A percentile compares a stretch with the other conserved stretches of the same genome.
phyloP scores from a whole-genome alignment of 2,888 invertebrate genomes.

The Watsonalla binaria region DNA sequence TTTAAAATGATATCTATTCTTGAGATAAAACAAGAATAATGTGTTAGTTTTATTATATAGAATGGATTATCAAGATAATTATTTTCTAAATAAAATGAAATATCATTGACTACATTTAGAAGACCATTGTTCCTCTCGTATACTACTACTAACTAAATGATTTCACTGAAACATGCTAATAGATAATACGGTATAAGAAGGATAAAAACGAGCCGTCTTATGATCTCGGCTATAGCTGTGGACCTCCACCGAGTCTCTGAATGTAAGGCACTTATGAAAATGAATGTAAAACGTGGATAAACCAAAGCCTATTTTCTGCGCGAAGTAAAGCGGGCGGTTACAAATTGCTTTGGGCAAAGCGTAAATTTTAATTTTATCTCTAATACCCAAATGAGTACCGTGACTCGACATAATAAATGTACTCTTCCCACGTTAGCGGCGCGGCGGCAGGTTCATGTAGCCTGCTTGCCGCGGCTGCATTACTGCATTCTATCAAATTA shows the following conservation, averaged over 20 bases:
- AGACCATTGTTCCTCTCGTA: no score
- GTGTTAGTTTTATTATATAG: no score
- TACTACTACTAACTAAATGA: neutral
- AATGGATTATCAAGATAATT: no score
- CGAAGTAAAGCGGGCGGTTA: conserved; percentile 73
- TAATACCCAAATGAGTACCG: conserved; percentile 78
- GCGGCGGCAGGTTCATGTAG: conserved; percentile 39
- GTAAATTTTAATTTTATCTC: conserved; percentile 79
- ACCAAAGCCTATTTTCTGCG: conserved; percentile 77
- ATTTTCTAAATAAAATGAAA: no score
- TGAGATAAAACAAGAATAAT: no score
- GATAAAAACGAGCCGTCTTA: conserved; percentile 5
- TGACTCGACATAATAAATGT: conserved; percentile 78
- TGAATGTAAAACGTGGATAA: conserved; percentile 73
- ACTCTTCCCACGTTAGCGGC: conserved; percentile 69
- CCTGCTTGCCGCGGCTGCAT: conserved; percentile 8
- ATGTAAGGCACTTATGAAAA: conserved; percentile 75
- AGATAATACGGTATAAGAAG: neutral
- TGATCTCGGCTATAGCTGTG: conserved; percentile 18
- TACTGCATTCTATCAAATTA: conserved; percentile 6
- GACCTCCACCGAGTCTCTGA: conserved; percentile 41
- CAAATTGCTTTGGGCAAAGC: conserved; percentile 78
- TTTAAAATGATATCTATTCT: no score
- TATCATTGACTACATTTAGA: no score
- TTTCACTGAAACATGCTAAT: neutral